phyloP scores from a whole-genome alignment of 2,888 invertebrate species.

The Brachyptera risi region DNA sequence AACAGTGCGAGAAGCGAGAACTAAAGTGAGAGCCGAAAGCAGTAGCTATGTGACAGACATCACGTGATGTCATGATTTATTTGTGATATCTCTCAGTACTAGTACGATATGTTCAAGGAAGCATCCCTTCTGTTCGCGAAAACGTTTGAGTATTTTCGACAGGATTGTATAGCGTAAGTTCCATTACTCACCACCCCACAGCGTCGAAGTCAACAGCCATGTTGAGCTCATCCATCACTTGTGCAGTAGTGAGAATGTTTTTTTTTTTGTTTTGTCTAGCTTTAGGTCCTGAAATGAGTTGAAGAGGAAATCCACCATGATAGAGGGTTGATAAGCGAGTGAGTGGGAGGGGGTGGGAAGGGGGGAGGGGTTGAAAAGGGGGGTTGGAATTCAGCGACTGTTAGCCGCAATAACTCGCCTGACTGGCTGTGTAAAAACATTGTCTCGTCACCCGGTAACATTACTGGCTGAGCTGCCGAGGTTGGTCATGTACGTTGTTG shows the following conservation, averaged over 20 bases:
- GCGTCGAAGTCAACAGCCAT: slow-evolving; percentile 26
- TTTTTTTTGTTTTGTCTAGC: slow-evolving; percentile 9
- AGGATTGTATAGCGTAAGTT: slow-evolving; percentile 21
- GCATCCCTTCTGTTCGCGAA: not conserved
- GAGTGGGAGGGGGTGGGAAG: not conserved
- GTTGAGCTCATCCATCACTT: slow-evolving; percentile 23
- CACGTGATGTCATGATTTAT: slow-evolving; percentile 2
- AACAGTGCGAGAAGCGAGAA: too few relatives aligned
- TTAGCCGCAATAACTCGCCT: slow-evolving; percentile 1
- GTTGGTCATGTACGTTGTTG: too few relatives aligned
- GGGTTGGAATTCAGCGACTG: not conserved
- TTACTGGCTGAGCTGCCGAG: too few relatives aligned
- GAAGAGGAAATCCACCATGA: not conserved
- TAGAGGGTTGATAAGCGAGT: not conserved
- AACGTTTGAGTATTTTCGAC: slow-evolving; percentile 17
- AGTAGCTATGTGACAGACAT: too few relatives aligned
- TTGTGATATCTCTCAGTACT: not conserved
- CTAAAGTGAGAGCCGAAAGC: too few relatives aligned
- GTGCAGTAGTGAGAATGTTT: slow-evolving; percentile 4
- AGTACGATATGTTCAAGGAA: not conserved
- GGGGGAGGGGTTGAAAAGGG: not conserved
- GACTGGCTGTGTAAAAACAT: not conserved
- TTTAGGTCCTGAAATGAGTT: not conserved
- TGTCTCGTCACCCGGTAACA: too few relatives aligned
- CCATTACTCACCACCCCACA: slow-evolving; percentile 22